Percentiles rank a stretch among this genome's conserved stretches.
Conservation (phyloP, 2,797 vertebrate species). For the Helostoma temminkii region DNA sequence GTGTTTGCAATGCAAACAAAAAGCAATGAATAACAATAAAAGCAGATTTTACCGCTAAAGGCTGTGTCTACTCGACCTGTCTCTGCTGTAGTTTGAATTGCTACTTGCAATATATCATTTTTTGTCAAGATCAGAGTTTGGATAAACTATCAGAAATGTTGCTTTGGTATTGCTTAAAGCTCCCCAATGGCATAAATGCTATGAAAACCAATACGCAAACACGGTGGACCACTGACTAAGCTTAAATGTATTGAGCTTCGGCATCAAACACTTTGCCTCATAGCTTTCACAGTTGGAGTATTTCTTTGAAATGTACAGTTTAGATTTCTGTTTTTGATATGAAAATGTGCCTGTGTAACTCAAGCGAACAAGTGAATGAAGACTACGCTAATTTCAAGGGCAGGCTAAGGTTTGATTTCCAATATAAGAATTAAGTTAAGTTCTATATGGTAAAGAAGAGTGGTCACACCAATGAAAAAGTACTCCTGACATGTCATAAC, state of each 20-base stretch:
- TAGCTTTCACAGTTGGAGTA: constrained; percentile 11
- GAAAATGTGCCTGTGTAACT: constrained; percentile 14
- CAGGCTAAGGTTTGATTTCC: constrained; percentile 21
- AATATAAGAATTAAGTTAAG: constrained; percentile 9
- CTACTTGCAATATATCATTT: constrained; percentile 1
- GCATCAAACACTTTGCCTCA: constrained; percentile 38
- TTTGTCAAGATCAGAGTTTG: constrained; percentile 12
- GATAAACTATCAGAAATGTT: constrained; percentile 24
- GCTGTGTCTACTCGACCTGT: constrained; percentile 2
- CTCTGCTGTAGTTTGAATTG: constrained; percentile 1
- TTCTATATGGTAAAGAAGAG: not conserved
- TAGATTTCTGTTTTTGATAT: constrained; percentile 15
- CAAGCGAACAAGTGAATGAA: constrained; percentile 13
- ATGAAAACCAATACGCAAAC: constrained; percentile 18
- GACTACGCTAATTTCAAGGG: constrained; percentile 4
- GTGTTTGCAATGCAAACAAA: constrained; percentile 24
- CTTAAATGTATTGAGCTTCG: constrained; percentile 31
- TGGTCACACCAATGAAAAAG: not conserved
- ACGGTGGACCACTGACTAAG: constrained; percentile 28
- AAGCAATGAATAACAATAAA: constrained; percentile 31
- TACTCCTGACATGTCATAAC: constrained; percentile 15
- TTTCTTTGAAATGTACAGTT: constrained; percentile 35
- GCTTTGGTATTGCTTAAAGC: constrained; percentile 19
- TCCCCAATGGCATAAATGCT: constrained; percentile 17
- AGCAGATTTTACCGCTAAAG: constrained; percentile 6